phyloP scores from a whole-genome alignment of 2,797 vertebrate species.

The Nyctibius grandis region DNA sequence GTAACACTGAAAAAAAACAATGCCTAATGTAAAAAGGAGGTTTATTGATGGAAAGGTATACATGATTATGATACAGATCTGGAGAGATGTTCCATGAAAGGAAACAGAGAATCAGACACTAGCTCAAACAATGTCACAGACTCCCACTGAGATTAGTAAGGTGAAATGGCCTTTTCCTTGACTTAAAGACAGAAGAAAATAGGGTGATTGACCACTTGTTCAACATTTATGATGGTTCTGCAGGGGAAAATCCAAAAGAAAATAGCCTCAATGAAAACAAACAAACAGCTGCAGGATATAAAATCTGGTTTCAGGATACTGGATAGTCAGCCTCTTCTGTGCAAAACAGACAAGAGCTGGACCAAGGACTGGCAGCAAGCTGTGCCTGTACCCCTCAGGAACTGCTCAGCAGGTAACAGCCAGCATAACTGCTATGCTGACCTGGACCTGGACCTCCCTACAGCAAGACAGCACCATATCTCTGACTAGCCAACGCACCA shows the following conservation, averaged over 20 bases:
- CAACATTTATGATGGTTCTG: neutral
- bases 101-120: neutral
- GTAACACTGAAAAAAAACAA: neutral
- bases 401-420: neutral
- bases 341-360: neutral
- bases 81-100: neutral
- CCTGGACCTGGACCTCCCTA: neutral
- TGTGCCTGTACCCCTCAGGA: neutral
- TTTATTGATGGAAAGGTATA: slow-evolving; percentile 5
- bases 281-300: neutral
- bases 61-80: neutral
- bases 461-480: neutral
- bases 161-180: neutral
- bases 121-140: rapidly evolving
- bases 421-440: neutral
- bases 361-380: neutral
- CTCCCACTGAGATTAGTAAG: neutral
- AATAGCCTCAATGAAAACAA: neutral
- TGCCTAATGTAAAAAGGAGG: neutral
- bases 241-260: neutral
- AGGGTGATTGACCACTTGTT: neutral
- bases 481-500: neutral
- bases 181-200: neutral
- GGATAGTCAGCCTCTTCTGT: neutral
- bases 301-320: neutral